Evolutionary conservation across 2,113 vertebrate species (phyloP), one percentile per base, ranked within the genome.

Genomic region (Scartelaos histophorus): DNA sequence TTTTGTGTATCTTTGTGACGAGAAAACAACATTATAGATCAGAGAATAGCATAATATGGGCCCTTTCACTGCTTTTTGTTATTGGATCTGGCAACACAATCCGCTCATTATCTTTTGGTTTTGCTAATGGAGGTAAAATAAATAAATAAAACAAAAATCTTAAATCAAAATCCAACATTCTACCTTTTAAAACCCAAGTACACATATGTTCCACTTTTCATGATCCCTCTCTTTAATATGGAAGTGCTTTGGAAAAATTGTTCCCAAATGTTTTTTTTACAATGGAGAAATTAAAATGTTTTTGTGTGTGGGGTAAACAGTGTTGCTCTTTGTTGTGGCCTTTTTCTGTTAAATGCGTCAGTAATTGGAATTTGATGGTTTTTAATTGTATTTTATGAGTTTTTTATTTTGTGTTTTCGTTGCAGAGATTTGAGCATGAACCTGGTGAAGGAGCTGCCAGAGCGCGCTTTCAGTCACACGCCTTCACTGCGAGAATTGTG

Each of bases 371-470:
- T 54, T 21, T 21, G 3, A 16, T 22, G 53, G n/a, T n/a, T 56
- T 56, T 56, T 17, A 17, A 51, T 51, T 25, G 22, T 58, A 13
- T 25, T 3, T 24, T 47, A 47, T 15, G 4, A 3, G 12, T 13
- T 13, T 47, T 47, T 47, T 13, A 15, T 47, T 10, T 15, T 9
- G 17, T n/a, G 51, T 60, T 25, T 34, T 16, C 16, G 4, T 34
- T 16, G 24, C 61, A 64, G 61, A n/a, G 61, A 64, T 11, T 35
- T 64, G 61, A 64, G 61, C 61, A 38, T n/a, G 61, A 64, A 64
- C 34, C 17, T 11, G 61, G 34, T 64, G 17, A 19, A 3, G 15
- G 17, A 19, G 61, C 61, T 64, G 61, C 34, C 61, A 7, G 29
- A 17, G 29, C 17, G 29, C 6, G 34, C 7, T 7, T 64, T 64